These are phyloP conservation scores for Paraescarpia echinospica DNA, from an alignment of 1,140 invertebrate genomes.

Conservation along the genomic window DNA sequence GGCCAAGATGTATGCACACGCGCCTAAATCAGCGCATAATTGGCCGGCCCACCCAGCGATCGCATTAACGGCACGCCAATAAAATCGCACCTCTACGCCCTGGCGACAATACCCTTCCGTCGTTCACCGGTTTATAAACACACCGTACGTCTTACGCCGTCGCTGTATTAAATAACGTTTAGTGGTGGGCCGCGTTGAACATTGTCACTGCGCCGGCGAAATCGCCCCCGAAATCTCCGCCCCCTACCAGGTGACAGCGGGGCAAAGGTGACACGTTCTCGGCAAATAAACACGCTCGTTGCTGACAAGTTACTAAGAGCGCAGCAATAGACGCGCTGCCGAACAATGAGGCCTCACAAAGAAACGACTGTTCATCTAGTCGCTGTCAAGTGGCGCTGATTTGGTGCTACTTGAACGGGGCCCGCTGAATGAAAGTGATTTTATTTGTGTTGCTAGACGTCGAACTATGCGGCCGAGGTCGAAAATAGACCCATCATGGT, in stretches of 20 bases:
- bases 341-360: background rate
- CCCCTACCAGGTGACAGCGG: background rate
- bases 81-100: background rate
- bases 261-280: background rate
- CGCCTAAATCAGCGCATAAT: background rate
- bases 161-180: conserved; percentile 1
- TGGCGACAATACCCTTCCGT: background rate
- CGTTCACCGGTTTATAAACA: background rate
- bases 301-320: background rate
- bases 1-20: background rate
- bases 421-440: background rate
- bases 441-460: background rate
- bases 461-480: no score
- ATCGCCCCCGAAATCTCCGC: conserved; percentile 2
- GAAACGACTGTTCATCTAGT: background rate
- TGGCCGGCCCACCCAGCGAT: background rate
- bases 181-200: background rate
- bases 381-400: background rate
- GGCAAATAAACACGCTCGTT: background rate
- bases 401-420: background rate
- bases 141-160: background rate
- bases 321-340: background rate
- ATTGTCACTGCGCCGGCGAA: background rate
- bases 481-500: background rate
- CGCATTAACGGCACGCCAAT: background rate